phyloP scores from a whole-genome alignment of 2,888 invertebrate species.

The Gisinianus flammeolus region DNA sequence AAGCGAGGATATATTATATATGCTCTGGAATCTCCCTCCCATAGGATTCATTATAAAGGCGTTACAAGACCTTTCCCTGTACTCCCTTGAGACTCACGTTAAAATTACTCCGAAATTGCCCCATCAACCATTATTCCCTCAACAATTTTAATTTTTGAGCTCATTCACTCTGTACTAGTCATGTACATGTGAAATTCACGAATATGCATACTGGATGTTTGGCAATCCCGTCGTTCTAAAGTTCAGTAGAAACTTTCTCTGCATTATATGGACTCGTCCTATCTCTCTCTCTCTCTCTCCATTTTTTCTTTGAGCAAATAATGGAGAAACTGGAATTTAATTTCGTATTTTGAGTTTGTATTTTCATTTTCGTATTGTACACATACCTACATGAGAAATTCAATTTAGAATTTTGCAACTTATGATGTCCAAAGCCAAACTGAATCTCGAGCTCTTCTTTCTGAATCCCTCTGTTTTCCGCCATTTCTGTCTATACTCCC shows the following conservation, averaged over 20 bases:
- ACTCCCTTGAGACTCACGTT: conserved; percentile 4
- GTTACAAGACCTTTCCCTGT: conserved; percentile 31
- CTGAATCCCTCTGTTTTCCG: no score
- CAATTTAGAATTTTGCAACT: neutral
- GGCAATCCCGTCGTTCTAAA: neutral
- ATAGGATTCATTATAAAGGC: conserved; percentile 30
- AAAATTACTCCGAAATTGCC: conserved; percentile 33
- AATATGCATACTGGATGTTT: neutral
- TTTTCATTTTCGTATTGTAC: neutral
- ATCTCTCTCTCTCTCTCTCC: neutral
- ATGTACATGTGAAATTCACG: neutral
- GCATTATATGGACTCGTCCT: no score
- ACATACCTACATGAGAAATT: neutral
- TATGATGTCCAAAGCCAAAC: no score
- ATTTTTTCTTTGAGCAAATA: neutral
- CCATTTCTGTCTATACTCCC: no score
- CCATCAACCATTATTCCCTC: conserved; percentile 34
- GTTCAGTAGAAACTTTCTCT: neutral
- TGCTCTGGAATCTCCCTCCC: conserved; percentile 23
- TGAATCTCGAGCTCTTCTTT: no score
- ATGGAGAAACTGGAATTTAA: neutral
- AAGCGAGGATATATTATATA: neutral
- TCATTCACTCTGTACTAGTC: neutral
- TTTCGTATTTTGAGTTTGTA: neutral
- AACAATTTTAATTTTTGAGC: conserved; percentile 26